A percentile compares a stretch with the other conserved stretches of the same genome.
phyloP scores from a whole-genome alignment of 2,113 vertebrate genomes.

The Apteryx mantelli region DNA sequence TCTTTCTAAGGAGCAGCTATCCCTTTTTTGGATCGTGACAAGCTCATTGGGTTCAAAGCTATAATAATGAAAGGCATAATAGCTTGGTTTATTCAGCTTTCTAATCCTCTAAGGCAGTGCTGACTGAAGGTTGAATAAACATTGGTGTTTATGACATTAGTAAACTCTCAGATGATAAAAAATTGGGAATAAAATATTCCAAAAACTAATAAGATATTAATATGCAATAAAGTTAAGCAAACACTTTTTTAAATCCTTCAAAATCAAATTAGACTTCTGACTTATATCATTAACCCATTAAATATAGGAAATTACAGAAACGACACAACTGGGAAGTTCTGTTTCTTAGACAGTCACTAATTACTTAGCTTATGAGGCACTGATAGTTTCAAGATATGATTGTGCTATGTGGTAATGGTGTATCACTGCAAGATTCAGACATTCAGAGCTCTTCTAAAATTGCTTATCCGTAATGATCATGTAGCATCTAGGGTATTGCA shows the following conservation, averaged over 20 bases:
- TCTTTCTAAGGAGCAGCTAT: neutral
- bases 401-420: neutral
- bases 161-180: slow-evolving; percentile 24
- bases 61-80: slow-evolving; percentile 17
- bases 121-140: slow-evolving; percentile 40
- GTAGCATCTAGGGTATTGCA: neutral
- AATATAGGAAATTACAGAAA: neutral
- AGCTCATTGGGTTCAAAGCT: neutral
- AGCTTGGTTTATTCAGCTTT: slow-evolving; percentile 35
- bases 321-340: neutral
- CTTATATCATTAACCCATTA: neutral
- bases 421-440: neutral
- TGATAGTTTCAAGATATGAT: neutral
- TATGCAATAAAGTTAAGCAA: slow-evolving; percentile 28
- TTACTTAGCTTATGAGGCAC: neutral
- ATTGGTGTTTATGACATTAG: neutral
- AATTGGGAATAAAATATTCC: neutral
- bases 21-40: neutral
- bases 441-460: slow-evolving; percentile 4
- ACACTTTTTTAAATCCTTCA: neutral
- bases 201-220: slow-evolving; percentile 1
- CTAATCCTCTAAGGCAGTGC: slow-evolving; percentile 30
- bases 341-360: neutral
- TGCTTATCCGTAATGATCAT: neutral
- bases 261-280: neutral